These are phyloP conservation scores for Salpingus planirostris DNA, from an alignment of 2,888 invertebrate species.

Conservation along the genomic window DNA sequence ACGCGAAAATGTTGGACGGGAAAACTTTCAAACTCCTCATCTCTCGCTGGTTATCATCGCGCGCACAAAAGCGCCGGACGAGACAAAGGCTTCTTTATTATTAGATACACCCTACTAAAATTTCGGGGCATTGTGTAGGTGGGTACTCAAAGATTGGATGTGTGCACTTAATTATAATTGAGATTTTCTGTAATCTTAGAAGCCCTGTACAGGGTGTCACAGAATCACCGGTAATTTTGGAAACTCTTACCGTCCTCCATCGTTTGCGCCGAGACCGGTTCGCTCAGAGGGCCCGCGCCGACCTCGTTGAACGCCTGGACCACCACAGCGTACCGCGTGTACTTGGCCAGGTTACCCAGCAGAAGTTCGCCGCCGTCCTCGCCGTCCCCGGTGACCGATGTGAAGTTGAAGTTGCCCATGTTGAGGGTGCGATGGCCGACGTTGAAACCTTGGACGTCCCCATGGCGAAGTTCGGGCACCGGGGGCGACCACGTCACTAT, in stretches of 20 bases:
- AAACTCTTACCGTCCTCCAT: slow-evolving; percentile 58
- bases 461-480: slow-evolving; percentile 58
- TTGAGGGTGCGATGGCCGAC: slow-evolving; percentile 54
- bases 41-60: too few species aligned
- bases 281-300: slow-evolving; percentile 62
- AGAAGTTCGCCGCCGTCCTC: slow-evolving; percentile 60
- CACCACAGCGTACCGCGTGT: slow-evolving; percentile 58
- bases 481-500: slow-evolving; percentile 69
- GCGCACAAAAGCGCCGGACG: too few species aligned
- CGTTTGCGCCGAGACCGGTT: slow-evolving; percentile 58
- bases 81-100: too few species aligned
- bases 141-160: too few species aligned
- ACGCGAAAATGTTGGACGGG: too few species aligned
- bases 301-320: slow-evolving; percentile 69
- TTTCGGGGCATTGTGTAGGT: too few species aligned
- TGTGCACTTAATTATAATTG: too few species aligned
- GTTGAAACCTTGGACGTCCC: slow-evolving; percentile 66
- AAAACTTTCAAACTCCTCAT: too few species aligned
- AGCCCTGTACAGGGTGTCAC: too few species aligned
- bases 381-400: slow-evolving; percentile 58
- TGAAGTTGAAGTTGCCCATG: slow-evolving; percentile 56
- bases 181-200: too few species aligned
- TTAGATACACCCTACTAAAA: too few species aligned
- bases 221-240: too few species aligned
- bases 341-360: slow-evolving; percentile 55